Percentiles rank a stretch among this genome's conserved stretches.
Conservation (phyloP, 2,888 invertebrate species). For the Aphidius colemani region DNA sequence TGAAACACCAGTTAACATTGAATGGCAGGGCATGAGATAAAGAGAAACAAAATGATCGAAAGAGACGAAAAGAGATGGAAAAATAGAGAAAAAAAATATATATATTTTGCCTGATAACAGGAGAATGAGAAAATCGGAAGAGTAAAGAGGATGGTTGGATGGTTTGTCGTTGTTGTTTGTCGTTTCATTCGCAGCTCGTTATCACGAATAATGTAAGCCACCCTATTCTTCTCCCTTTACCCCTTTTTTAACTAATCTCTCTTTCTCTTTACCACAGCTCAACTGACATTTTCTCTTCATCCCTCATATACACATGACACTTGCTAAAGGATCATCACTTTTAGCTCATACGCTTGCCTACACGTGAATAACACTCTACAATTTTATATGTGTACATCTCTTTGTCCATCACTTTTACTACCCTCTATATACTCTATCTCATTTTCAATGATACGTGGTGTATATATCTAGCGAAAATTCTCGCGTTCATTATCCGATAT, state of each 20-base stretch:
- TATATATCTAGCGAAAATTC: background rate
- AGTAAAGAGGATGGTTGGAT: slow-evolving; percentile 3
- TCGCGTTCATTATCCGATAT: slow-evolving; percentile 17
- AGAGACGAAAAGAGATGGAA: too few relatives aligned
- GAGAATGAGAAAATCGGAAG: too few relatives aligned
- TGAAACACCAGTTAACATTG: slow-evolving; percentile 13
- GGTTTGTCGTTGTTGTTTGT: slow-evolving; percentile 30
- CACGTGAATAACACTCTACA: background rate
- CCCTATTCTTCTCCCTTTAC: slow-evolving; percentile 6
- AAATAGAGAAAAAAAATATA: too few relatives aligned
- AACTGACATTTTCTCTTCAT: background rate
- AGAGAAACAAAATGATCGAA: too few relatives aligned
- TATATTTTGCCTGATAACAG: too few relatives aligned
- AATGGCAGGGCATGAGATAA: slow-evolving; percentile 1
- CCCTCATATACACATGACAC: too few relatives aligned
- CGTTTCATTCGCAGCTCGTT: slow-evolving; percentile 34
- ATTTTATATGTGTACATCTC: background rate
- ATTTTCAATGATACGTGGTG: background rate
- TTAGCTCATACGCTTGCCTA: too few relatives aligned
- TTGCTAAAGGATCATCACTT: too few relatives aligned
- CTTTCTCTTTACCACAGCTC: slow-evolving; percentile 1
- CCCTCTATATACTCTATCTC: background rate
- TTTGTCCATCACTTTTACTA: too few relatives aligned
- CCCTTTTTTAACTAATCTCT: background rate
- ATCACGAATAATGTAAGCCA: slow-evolving; percentile 30